phyloP scores from a whole-genome alignment of 2,888 invertebrate genomes.

The Chromoteleia sp. region DNA sequence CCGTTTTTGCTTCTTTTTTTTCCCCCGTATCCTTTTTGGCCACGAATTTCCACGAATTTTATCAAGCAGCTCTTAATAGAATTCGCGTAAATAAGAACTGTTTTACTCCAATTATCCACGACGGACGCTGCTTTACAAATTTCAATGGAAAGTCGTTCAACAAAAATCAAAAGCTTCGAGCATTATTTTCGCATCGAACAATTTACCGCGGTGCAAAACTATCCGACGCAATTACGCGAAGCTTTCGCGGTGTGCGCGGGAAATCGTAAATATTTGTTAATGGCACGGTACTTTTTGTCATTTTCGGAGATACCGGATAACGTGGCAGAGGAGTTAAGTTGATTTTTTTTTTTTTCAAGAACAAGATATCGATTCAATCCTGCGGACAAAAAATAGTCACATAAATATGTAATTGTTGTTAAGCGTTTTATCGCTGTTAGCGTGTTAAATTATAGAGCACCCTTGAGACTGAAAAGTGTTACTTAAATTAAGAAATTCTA shows the following conservation, averaged over 20 bases:
- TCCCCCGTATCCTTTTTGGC: conserved; percentile 4
- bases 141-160: conserved; percentile 35
- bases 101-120: conserved; percentile 39
- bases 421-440: conserved; percentile 1
- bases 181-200: conserved; percentile 41
- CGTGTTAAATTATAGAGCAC: neutral
- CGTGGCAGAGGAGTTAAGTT: neutral
- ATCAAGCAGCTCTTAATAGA: conserved; percentile 6
- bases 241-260: conserved; percentile 8
- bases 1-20: conserved; percentile 5
- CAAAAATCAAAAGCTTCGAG: conserved; percentile 48
- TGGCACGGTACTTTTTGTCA: conserved; percentile 31
- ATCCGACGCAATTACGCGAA: conserved; percentile 9
- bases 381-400: neutral
- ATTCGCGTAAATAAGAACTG: conserved; percentile 51
- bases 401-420: neutral
- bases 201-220: conserved; percentile 12
- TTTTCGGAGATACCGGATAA: conserved; percentile 11
- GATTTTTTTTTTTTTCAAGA: conserved; percentile 9
- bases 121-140: conserved; percentile 28
- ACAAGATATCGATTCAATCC: conserved; percentile 14
- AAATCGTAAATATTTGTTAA: conserved; percentile 49
- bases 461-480: too few species aligned
- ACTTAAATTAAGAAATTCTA: too few species aligned
- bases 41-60: conserved; percentile 15